Conservation (phyloP, 2,888 invertebrate genomes). For the Machimus atricapillus region DNA sequence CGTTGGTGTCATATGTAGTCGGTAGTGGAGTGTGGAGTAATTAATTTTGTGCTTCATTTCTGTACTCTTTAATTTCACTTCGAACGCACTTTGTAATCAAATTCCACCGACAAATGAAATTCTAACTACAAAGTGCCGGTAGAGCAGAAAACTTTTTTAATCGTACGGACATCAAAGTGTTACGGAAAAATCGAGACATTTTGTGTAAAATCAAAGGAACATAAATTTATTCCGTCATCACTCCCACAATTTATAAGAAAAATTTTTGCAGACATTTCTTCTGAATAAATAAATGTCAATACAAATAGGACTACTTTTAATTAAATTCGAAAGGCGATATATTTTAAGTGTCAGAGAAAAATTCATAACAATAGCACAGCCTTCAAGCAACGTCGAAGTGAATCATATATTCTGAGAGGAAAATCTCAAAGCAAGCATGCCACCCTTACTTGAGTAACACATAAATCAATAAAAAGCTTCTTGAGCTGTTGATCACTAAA, state of each 20-base stretch:
- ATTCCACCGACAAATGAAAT: neutral
- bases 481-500: neutral
- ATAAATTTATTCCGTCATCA: neutral
- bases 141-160: neutral
- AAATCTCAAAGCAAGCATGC: neutral
- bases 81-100: too few species aligned
- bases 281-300: neutral
- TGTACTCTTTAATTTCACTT: too few species aligned
- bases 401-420: neutral
- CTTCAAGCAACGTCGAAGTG: neutral
- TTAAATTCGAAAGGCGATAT: neutral
- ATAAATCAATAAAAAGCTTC: neutral
- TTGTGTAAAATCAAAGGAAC: neutral
- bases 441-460: neutral
- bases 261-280: neutral
- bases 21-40: too few species aligned
- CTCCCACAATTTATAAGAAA: neutral
- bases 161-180: neutral
- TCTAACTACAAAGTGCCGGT: neutral
- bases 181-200: neutral
- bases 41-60: too few species aligned
- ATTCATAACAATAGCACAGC: neutral
- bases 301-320: neutral
- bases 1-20: too few species aligned
- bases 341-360: neutral